phyloP scores from a whole-genome alignment of 2,113 vertebrate genomes.

The Lepisosteus osseus region DNA sequence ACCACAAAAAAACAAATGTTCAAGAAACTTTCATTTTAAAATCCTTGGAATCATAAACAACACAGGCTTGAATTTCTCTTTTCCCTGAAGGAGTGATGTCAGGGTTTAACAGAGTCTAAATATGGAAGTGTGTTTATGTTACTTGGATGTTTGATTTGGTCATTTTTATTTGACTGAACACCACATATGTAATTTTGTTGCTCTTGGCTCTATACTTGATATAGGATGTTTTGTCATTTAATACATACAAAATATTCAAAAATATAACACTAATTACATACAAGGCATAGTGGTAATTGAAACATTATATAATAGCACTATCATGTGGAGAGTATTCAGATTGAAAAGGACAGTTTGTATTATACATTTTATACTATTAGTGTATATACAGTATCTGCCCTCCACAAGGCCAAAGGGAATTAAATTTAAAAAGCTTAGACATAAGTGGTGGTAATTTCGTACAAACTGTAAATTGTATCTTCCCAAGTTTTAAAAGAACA shows the following conservation, averaged over 20 bases:
- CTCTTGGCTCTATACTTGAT: conserved; percentile 8
- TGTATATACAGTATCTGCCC: no score
- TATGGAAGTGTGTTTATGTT: conserved; percentile 13
- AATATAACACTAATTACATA: neutral
- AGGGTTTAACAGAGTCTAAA: conserved; percentile 13
- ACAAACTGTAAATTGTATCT: no score
- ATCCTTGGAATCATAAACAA: neutral
- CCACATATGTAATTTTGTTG: conserved; percentile 4
- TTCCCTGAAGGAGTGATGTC: conserved; percentile 3
- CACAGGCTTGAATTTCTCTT: neutral
- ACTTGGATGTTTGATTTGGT: conserved; percentile 10
- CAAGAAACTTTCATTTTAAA: conserved; percentile 3
- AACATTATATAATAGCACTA: neutral
- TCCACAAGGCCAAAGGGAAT: no score
- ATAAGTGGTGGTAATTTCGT: no score
- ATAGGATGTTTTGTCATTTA: neutral
- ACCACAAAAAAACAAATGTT: neutral
- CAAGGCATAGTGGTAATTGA: neutral
- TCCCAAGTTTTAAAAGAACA: no score
- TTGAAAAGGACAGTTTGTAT: no score
- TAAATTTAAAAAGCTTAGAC: no score
- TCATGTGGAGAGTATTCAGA: no score
- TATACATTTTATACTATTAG: no score
- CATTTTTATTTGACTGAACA: neutral
- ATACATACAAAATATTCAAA: neutral